Conservation (phyloP, 2,113 vertebrate genomes). For the Poeciliopsis occidentalis region DNA sequence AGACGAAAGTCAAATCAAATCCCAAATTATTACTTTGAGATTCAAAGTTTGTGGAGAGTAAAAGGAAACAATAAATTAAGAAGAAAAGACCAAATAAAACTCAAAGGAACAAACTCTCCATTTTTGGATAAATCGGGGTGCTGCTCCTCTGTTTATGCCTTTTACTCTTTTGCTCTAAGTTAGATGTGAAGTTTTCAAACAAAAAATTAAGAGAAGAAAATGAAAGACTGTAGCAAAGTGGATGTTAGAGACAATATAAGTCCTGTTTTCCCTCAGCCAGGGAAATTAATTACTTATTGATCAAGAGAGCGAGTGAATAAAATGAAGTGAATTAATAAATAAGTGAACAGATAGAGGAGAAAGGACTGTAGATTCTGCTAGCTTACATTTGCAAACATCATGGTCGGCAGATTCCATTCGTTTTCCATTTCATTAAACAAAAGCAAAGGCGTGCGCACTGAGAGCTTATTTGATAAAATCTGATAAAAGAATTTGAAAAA, state of each 20-base stretch:
- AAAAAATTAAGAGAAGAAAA: slow-evolving; percentile 13
- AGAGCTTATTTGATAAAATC: slow-evolving; percentile 26
- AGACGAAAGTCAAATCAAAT: background rate
- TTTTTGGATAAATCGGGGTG: slow-evolving; percentile 8
- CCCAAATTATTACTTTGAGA: background rate
- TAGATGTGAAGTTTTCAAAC: slow-evolving; percentile 54
- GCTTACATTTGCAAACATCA: slow-evolving; percentile 71
- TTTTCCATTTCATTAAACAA: slow-evolving; percentile 66
- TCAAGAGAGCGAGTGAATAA: slow-evolving; percentile 68
- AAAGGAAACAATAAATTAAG: background rate
- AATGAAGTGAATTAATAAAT: slow-evolving; percentile 79
- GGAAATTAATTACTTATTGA: slow-evolving; percentile 84
- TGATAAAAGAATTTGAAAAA: background rate
- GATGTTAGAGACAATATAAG: slow-evolving; percentile 60
- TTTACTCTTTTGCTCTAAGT: slow-evolving; percentile 22
- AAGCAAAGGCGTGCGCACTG: slow-evolving; percentile 9
- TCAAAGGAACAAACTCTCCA: background rate
- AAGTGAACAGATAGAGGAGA: slow-evolving; percentile 65
- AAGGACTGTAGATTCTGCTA: slow-evolving; percentile 59
- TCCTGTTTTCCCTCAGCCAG: slow-evolving; percentile 63
- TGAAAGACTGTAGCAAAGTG: slow-evolving; percentile 47
- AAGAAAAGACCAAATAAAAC: background rate
- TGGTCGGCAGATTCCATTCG: slow-evolving; percentile 71
- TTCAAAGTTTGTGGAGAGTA: background rate
- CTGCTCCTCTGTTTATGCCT: slow-evolving; percentile 21